Evolutionary conservation across 2,113 vertebrate species (phyloP).

Genomic region (Sturnira hondurensis): DNA sequence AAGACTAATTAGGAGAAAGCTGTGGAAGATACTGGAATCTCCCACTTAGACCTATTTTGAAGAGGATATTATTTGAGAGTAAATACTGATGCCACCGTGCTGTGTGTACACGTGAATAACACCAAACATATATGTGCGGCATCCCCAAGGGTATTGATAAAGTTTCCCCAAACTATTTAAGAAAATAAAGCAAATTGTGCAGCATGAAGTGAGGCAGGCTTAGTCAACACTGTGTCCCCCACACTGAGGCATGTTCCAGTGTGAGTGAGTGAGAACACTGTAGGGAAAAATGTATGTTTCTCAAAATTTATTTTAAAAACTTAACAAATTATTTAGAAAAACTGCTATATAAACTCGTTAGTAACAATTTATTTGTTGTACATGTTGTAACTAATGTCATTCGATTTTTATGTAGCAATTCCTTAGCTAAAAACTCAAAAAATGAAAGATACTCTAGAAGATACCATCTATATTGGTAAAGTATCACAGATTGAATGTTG

Average conservation of each 20-base stretch:
- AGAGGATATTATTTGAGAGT: not conserved
- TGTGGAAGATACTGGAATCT: slow-evolving; percentile 4
- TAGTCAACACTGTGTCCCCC: not conserved
- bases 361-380: not conserved
- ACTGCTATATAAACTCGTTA: not conserved
- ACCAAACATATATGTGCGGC: slow-evolving; percentile 52
- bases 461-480: not conserved
- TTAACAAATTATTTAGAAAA: not conserved
- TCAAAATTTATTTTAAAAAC: not conserved
- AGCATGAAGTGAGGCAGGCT: not conserved
- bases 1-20: slow-evolving; percentile 23
- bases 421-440: not conserved
- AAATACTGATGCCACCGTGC: slow-evolving; percentile 53
- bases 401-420: not conserved
- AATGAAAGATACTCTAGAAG: not conserved
- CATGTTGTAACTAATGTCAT: not conserved
- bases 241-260: not conserved
- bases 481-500: not conserved
- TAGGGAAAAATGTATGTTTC: not conserved
- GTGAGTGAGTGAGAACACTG: not conserved
- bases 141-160: not conserved
- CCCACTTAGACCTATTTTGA: slow-evolving; percentile 14
- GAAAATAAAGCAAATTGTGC: slow-evolving; percentile 7
- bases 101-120: slow-evolving; percentile 29
- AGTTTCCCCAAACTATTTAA: not conserved